Evolutionary conservation across 2,113 vertebrate species (phyloP).

Genomic region (Felis chaus): DNA sequence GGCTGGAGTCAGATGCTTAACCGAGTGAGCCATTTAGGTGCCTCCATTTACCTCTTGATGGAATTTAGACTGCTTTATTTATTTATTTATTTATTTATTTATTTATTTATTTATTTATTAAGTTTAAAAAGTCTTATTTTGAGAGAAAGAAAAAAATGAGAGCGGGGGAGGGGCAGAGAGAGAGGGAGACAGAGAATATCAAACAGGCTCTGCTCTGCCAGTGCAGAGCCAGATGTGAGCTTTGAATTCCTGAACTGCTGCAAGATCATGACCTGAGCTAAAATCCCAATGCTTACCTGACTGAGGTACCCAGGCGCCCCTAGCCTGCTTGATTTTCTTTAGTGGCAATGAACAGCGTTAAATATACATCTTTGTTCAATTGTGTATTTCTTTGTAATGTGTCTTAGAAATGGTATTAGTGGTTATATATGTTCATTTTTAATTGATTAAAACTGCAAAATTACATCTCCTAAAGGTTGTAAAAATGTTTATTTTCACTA

Average conservation of each 20-base stretch:
- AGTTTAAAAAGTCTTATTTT: no score
- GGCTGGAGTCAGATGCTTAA: no score
- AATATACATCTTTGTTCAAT: neutral
- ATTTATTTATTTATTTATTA: neutral
- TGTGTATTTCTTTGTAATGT: neutral
- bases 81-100: neutral
- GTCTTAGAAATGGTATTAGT: neutral
- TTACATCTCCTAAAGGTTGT: neutral
- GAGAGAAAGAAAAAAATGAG: no score
- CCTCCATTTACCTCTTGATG: neutral
- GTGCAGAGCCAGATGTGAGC: no score
- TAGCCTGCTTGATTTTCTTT: neutral
- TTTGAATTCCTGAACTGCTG: no score
- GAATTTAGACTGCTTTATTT: neutral
- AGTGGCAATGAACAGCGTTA: neutral
- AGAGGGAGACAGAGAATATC: no score
- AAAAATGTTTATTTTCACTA: neutral
- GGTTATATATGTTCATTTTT: neutral
- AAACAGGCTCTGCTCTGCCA: no score
- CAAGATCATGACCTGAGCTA: no score
- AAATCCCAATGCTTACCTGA: no score
- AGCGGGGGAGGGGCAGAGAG: no score
- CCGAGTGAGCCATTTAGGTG: no score
- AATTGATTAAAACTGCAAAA: neutral
- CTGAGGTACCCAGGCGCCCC: no score